phyloP scores from a whole-genome alignment of 2,113 vertebrate species.

The Sardina pilchardus region DNA sequence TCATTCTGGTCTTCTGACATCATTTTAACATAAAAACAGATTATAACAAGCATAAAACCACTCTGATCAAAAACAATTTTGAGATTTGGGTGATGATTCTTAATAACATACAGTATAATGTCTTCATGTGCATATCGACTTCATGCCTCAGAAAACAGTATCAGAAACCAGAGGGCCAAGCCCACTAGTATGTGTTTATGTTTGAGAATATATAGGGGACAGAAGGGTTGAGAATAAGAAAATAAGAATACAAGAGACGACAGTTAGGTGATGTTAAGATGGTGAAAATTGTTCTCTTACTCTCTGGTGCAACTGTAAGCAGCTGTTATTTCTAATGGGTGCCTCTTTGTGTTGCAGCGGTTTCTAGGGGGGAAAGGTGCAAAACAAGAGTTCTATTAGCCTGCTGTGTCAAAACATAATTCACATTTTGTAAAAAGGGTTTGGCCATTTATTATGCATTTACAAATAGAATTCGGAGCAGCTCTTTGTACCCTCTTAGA shows the following conservation, averaged over 20 bases:
- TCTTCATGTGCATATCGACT: neutral
- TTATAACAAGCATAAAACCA: too few relatives aligned
- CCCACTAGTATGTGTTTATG: neutral
- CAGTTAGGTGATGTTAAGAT: neutral
- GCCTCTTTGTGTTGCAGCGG: slow-evolving; percentile 74
- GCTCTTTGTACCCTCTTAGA: neutral
- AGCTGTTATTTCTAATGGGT: slow-evolving; percentile 74
- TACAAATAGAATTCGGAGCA: neutral
- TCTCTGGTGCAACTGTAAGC: slow-evolving; percentile 81
- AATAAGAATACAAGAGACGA: neutral
- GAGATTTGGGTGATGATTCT: too few relatives aligned
- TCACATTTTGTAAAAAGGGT: slow-evolving; percentile 29
- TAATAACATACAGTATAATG: neutral
- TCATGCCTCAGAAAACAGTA: neutral
- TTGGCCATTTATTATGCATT: slow-evolving; percentile 17
- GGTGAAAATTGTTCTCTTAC: slow-evolving; percentile 61
- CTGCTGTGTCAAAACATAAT: slow-evolving; percentile 34
- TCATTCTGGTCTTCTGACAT: too few relatives aligned
- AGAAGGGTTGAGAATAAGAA: slow-evolving; percentile 30
- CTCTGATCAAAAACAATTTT: too few relatives aligned
- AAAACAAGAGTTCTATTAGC: slow-evolving; percentile 56
- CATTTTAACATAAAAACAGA: too few relatives aligned
- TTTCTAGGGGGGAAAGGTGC: slow-evolving; percentile 63
- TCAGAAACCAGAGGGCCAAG: neutral
- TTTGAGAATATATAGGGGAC: slow-evolving; percentile 16